Evolutionary conservation across 2,888 invertebrate genomes (phyloP).

Genomic region (Spodoptera littoralis): DNA sequence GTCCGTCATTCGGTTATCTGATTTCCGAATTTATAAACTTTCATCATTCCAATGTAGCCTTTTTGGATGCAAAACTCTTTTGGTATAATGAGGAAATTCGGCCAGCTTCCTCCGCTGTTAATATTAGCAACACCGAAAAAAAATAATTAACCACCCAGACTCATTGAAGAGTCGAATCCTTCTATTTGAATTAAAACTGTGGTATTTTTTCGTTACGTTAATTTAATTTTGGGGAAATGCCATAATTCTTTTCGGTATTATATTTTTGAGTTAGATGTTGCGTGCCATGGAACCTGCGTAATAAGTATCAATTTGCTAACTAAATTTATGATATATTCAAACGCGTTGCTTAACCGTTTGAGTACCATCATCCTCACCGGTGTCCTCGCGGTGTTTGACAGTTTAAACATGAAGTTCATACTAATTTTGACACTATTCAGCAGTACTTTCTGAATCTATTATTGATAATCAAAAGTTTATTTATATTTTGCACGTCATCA

Average conservation of each 20-base stretch:
- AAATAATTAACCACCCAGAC: conserved; percentile 71
- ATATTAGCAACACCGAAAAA: conserved; percentile 64
- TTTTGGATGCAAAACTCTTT: conserved; percentile 64
- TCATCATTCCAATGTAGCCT: conserved; percentile 57
- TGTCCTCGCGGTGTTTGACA: too few species aligned
- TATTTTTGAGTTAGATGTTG: conserved; percentile 17
- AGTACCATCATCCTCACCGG: too few species aligned
- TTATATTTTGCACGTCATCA: too few species aligned
- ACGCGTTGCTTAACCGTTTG: too few species aligned
- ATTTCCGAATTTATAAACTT: conserved; percentile 46
- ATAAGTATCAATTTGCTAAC: too few species aligned
- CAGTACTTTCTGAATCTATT: too few species aligned
- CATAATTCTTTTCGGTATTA: conserved; percentile 35
- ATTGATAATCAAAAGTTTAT: too few species aligned
- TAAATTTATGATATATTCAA: too few species aligned
- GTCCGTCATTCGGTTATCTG: conserved; percentile 18
- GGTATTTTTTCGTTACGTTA: conserved; percentile 50
- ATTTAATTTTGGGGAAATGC: conserved; percentile 37
- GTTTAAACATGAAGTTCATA: too few species aligned
- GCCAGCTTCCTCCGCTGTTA: conserved; percentile 59
- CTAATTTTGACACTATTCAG: too few species aligned
- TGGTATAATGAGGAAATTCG: conserved; percentile 72
- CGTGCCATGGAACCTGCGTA: background rate
- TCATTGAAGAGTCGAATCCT: conserved; percentile 63
- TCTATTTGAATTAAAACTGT: conserved; percentile 75